Evolutionary conservation across 2,797 vertebrate genomes (phyloP).

Genomic region (Chlorospingus flavigularis): DNA sequence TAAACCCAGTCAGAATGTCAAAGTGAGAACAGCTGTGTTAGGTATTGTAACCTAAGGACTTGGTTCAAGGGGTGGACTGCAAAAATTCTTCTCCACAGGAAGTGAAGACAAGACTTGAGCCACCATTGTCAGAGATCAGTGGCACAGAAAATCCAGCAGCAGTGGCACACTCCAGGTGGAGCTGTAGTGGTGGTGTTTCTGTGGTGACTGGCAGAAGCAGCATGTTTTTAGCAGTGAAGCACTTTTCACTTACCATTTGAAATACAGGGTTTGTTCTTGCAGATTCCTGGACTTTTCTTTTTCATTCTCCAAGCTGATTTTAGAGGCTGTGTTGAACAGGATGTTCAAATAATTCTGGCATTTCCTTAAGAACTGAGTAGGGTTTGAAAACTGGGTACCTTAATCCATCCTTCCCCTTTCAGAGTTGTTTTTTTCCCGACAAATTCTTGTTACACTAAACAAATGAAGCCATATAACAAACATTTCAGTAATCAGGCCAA

Average conservation of each 20-base stretch:
- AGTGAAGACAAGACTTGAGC: neutral
- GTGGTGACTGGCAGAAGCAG: neutral
- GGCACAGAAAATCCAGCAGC: neutral
- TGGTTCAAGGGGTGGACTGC: neutral
- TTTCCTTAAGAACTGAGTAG: neutral
- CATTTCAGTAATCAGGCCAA: slow-evolving; percentile 32
- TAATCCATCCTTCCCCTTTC: neutral
- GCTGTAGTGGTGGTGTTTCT: neutral
- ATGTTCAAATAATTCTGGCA: neutral
- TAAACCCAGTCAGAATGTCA: neutral
- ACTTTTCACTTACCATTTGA: neutral
- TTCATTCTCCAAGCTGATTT: neutral
- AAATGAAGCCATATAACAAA: slow-evolving; percentile 18
- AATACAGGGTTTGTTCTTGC: neutral
- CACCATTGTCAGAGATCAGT: neutral
- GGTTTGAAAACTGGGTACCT: neutral
- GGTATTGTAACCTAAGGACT: neutral
- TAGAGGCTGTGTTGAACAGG: neutral
- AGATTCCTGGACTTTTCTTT: neutral
- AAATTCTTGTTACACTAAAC: neutral
- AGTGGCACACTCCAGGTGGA: neutral
- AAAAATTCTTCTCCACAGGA: neutral
- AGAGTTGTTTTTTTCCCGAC: neutral
- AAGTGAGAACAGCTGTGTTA: neutral
- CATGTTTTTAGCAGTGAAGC: neutral